Base-by-base conservation (phyloP, 2,797 vertebrate genomes). In the Eleutherodactylus coqui region DNA sequence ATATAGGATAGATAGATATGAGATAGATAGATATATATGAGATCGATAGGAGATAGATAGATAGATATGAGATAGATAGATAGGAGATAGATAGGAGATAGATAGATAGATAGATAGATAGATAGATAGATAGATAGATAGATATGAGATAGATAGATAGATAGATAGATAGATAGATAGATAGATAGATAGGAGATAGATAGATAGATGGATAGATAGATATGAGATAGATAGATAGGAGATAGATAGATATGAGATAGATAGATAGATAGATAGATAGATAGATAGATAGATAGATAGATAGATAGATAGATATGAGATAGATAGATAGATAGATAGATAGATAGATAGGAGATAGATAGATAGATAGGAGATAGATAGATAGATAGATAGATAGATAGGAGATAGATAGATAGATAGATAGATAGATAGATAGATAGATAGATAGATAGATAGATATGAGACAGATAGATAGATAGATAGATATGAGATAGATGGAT, bases 31-130 rank as follows among this genome's bases (percentile, higher is more conserved):
- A n/a, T n/a, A n/a, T n/a, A n/a, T n/a, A n/a, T n/a, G n/a, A 6
- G 53, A 51, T 51, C 14, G 49, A 55, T 24, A n/a, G n/a, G n/a
- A n/a, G n/a, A n/a, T n/a, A n/a, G 19, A 55, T 55, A 8, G 2
- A 55, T 32, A 64, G 13, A 64, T 77, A 36, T n/a, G n/a, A n/a
- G 27, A 55, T 53, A 77, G 45, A 76, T 51, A 76, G 43, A 51
- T 76, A 76, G 11, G 19, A 55, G 1, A 62, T 14, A 16, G 60
- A 62, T 62, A 32, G 36, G n/a, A n/a, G n/a, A 73, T 73, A 73
- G 36, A 73, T 73, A 73, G 36, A 45, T 73, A 73, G 36, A 73
- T 24, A 73, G 36, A 73, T 73, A 73, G 17, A 73, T 73, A 73
- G 62, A 67, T 67, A 67, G 62, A 67, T 67, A 67, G 62, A 67